Evolutionary conservation across 2,888 invertebrate species (phyloP).

Genomic region (Melipona bicolor): DNA sequence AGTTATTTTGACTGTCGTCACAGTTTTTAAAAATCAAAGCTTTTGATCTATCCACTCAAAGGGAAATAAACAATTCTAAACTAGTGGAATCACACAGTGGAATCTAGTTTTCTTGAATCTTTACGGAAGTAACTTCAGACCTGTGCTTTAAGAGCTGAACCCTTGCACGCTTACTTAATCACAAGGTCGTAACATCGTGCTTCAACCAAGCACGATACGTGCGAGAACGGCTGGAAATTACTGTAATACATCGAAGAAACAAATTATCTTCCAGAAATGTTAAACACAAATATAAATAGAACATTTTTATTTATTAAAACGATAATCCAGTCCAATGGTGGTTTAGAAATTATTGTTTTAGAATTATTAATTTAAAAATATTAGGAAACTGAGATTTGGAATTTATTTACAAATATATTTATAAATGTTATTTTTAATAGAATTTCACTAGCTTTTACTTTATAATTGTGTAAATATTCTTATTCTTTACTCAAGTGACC

Average conservation of each 20-base stretch:
- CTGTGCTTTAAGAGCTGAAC: slow-evolving; percentile 1
- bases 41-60: background rate
- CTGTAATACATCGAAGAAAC: background rate
- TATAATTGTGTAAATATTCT: too few species aligned
- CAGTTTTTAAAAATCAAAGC: background rate
- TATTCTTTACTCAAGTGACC: too few species aligned
- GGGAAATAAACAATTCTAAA: slow-evolving; percentile 4
- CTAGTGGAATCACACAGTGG: background rate
- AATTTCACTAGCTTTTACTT: too few species aligned
- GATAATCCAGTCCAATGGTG: too few species aligned
- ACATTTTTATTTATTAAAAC: too few species aligned
- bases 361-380: too few species aligned
- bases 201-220: background rate
- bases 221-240: background rate
- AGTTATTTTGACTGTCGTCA: background rate
- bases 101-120: background rate
- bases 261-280: background rate
- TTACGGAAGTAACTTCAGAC: slow-evolving; percentile 1
- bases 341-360: too few species aligned
- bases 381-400: too few species aligned
- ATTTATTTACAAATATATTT: too few species aligned
- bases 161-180: background rate
- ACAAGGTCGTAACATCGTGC: background rate
- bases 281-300: too few species aligned
- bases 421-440: too few species aligned